These are phyloP conservation scores for Cinclus cinclus DNA, from an alignment of 2,113 vertebrate genomes.

Conservation along the genomic window DNA sequence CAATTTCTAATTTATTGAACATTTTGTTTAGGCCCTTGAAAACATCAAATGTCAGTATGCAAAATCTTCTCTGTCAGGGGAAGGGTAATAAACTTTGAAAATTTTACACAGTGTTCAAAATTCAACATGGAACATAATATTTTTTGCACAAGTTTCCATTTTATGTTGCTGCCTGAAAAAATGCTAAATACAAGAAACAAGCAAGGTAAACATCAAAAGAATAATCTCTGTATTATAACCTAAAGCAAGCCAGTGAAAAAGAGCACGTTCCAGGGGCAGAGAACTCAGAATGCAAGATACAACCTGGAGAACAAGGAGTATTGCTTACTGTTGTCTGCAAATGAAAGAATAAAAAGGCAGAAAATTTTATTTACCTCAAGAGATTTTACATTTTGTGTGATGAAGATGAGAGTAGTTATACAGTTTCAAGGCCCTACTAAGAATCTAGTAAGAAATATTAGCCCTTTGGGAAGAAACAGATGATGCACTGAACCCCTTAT, in stretches of 20 bases:
- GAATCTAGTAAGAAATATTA: conserved; percentile 15
- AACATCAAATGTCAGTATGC: not conserved
- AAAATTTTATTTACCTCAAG: not conserved
- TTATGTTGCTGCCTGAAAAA: not conserved
- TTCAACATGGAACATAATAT: not conserved
- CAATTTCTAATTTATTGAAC: not conserved
- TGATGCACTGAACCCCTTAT: not conserved
- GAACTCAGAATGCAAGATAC: not conserved
- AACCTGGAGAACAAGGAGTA: not conserved
- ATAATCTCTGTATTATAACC: not conserved
- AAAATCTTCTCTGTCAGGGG: not conserved
- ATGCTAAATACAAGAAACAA: not conserved
- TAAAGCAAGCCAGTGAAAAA: not conserved
- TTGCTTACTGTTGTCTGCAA: not conserved
- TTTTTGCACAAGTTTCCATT: not conserved
- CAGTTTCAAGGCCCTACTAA: not conserved
- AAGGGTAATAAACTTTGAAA: not conserved
- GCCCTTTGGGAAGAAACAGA: not conserved
- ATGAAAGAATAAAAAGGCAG: not conserved
- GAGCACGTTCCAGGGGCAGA: not conserved
- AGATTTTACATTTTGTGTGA: not conserved
- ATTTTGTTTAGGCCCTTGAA: not conserved
- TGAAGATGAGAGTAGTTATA: not conserved
- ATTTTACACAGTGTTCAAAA: not conserved
- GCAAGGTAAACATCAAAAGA: not conserved